These are phyloP conservation scores for Parazoanthus atlanticus DNA, from an alignment of 92 coral and sea anemone genomes.

Conservation along the genomic window DNA sequence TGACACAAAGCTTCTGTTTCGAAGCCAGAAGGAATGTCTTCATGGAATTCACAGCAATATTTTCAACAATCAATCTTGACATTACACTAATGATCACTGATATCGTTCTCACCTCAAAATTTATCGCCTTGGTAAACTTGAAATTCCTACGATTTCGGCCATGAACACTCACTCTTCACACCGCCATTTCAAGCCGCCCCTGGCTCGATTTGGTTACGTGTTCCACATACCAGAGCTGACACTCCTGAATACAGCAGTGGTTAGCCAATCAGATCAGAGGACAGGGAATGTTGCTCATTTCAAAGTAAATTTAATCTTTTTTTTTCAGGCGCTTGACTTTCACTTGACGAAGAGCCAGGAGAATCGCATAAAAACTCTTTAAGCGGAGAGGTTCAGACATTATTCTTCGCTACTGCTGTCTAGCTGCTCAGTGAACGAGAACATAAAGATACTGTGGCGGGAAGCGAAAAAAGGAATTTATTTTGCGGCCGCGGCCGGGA, in stretches of 20 bases:
- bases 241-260: conserved; percentile 9
- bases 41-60: not conserved
- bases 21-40: conserved; percentile 14
- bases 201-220: conserved; percentile 56
- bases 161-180: conserved; percentile 23
- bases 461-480: too few species aligned
- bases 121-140: conserved; percentile 31
- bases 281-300: not conserved
- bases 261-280: conserved; percentile 38
- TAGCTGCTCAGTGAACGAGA: too few species aligned
- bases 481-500: too few species aligned
- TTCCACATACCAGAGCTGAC: conserved; percentile 10
- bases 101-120: conserved; percentile 31
- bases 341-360: too few species aligned
- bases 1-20: conserved; percentile 25
- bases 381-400: too few species aligned
- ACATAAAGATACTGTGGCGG: too few species aligned
- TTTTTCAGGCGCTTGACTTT: too few species aligned
- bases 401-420: too few species aligned
- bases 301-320: not conserved
- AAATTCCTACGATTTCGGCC: conserved; percentile 35
- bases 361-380: too few species aligned
- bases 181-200: conserved; percentile 63
- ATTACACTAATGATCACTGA: conserved; percentile 16
- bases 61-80: conserved; percentile 16